phyloP scores from a whole-genome alignment of 2,797 vertebrate species.

The Australoheros facetus region DNA sequence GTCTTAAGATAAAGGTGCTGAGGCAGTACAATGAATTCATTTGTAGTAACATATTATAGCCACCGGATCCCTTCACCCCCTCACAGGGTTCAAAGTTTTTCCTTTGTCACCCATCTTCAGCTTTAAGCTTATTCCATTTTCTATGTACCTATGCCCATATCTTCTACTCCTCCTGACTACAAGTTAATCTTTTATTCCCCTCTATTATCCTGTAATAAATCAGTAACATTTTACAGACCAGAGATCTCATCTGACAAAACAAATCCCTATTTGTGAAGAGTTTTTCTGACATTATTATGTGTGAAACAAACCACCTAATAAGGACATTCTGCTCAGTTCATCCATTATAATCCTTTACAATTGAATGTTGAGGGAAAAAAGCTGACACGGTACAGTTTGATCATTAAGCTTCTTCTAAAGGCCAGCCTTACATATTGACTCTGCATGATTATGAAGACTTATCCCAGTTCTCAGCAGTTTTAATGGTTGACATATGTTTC shows the following conservation, averaged over 20 bases:
- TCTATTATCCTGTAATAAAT: background rate
- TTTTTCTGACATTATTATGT: background rate
- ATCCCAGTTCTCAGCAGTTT: background rate
- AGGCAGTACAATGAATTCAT: too few relatives aligned
- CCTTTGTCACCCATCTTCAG: background rate
- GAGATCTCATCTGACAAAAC: background rate
- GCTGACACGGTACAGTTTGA: background rate
- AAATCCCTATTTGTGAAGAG: background rate
- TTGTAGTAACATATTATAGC: too few relatives aligned
- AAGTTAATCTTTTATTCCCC: background rate
- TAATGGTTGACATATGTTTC: background rate
- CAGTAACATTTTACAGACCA: background rate
- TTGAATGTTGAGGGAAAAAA: background rate
- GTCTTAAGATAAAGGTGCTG: background rate
- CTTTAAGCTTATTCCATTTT: background rate
- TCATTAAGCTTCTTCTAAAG: background rate
- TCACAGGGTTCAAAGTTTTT: background rate
- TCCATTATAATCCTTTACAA: background rate
- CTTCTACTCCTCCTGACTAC: background rate
- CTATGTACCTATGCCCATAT: background rate
- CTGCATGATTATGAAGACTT: background rate
- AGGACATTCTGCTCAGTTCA: background rate
- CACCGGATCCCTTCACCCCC: background rate
- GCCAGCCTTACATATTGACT: background rate
- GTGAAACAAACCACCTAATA: background rate